These are phyloP conservation scores for Amazona vittata DNA, from an alignment of 2,113 vertebrate genomes.

Conservation along the genomic window DNA sequence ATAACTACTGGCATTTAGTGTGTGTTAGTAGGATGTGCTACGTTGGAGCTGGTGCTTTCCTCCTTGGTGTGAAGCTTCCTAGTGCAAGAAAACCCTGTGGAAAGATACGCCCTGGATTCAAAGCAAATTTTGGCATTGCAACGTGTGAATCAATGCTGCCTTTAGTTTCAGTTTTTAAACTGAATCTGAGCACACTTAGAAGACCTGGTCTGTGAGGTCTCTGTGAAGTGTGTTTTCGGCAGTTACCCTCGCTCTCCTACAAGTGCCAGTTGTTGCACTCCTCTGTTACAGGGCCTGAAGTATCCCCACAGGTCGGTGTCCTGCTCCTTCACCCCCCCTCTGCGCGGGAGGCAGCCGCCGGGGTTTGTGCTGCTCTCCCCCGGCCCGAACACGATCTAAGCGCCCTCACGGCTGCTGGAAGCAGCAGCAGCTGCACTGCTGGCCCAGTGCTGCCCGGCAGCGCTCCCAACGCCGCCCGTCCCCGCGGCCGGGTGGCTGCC, in stretches of 20 bases:
- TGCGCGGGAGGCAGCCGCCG: rapidly evolving
- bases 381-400: rapidly evolving
- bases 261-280: not conserved
- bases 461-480: rapidly evolving
- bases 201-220: not conserved
- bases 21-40: not conserved
- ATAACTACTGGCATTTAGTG: not conserved
- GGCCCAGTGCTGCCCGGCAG: not conserved
- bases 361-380: rapidly evolving
- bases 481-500: rapidly evolving
- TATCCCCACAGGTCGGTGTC: not conserved
- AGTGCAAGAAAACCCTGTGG: not conserved
- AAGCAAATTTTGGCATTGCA: not conserved
- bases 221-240: not conserved
- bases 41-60: not conserved
- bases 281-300: rapidly evolving
- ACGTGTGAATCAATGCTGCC: not conserved
- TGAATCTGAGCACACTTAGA: not conserved
- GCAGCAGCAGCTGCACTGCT: rapidly evolving
- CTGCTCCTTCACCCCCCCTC: rapidly evolving
- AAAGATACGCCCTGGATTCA: not conserved
- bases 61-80: not conserved
- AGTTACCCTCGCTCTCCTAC: not conserved
- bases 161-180: not conserved
- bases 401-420: not conserved